A percentile compares a stretch with the other conserved stretches of the same genome.
Conservation (phyloP, 1,140 invertebrate genomes). For the Carposina sasakii region DNA sequence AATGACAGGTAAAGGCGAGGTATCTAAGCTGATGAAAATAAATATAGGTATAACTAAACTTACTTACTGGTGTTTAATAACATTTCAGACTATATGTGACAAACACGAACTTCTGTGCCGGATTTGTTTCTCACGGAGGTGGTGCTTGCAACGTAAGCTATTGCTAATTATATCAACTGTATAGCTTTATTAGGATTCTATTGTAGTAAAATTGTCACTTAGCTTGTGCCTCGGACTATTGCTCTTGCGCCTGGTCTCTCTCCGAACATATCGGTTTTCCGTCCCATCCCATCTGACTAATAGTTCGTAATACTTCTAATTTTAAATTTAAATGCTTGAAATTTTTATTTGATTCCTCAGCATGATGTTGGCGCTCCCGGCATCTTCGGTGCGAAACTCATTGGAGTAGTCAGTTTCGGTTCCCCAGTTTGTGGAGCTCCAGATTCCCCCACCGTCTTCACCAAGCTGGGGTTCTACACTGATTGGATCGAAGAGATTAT, state of each 20-base stretch:
- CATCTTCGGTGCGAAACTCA: constrained; percentile 30
- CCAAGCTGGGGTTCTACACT: constrained; percentile 41
- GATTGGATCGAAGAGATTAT: constrained; percentile 49
- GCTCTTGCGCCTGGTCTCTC: too few relatives aligned
- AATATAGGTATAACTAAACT: too few relatives aligned
- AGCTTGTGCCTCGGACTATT: too few relatives aligned
- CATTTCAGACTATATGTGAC: constrained; percentile 27
- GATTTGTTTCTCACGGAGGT: constrained; percentile 17
- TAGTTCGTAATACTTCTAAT: too few relatives aligned
- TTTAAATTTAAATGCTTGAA: too few relatives aligned
- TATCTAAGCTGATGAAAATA: too few relatives aligned
- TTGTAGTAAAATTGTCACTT: too few relatives aligned
- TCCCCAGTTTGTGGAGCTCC: constrained; percentile 41
- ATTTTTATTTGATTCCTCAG: too few relatives aligned
- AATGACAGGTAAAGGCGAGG: too few relatives aligned
- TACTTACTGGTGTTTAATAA: too few relatives aligned
- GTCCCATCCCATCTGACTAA: too few relatives aligned
- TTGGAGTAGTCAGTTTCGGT: constrained; percentile 49
- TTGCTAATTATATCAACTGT: background rate
- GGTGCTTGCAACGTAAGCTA: constrained; percentile 27
- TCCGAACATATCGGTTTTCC: too few relatives aligned
- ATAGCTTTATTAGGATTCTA: background rate
- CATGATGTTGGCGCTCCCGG: constrained; percentile 54
- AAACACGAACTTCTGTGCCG: constrained; percentile 22
- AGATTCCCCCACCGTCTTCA: constrained; percentile 57